Conservation (phyloP, 2,888 invertebrate species). For the Chaetogeoica ovagalla region DNA sequence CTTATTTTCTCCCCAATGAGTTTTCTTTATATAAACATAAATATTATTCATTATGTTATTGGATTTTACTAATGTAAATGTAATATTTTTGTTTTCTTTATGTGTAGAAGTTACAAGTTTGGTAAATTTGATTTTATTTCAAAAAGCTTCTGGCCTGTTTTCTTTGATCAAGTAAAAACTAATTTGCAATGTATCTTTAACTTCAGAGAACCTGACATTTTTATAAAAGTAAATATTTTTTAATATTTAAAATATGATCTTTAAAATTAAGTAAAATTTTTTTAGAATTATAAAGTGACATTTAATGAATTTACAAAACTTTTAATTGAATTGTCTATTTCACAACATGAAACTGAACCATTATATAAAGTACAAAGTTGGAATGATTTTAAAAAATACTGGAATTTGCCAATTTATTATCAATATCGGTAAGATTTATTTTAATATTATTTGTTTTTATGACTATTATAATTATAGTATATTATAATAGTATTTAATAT, state of each 20-base stretch:
- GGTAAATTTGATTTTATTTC: slow-evolving; percentile 76
- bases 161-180: slow-evolving; percentile 79
- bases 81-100: slow-evolving; percentile 11
- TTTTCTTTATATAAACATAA: background rate
- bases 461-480: no score
- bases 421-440: slow-evolving; percentile 69
- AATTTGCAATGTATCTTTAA: slow-evolving; percentile 83
- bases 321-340: slow-evolving; percentile 67
- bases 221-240: slow-evolving; percentile 66
- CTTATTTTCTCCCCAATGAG: no score
- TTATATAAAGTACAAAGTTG: slow-evolving; percentile 61
- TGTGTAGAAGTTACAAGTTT: slow-evolving; percentile 60
- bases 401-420: slow-evolving; percentile 96
- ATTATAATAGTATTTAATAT: background rate
- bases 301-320: slow-evolving; percentile 69
- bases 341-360: slow-evolving; percentile 66
- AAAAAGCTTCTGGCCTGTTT: slow-evolving; percentile 85
- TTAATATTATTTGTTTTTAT: no score
- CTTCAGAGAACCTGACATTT: slow-evolving; percentile 87
- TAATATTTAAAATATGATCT: slow-evolving; percentile 12
- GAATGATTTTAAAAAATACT: slow-evolving; percentile 78
- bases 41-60: background rate
- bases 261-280: slow-evolving; percentile 28
- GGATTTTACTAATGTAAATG: background rate
- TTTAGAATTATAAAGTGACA: slow-evolving; percentile 75